Percentiles rank a stretch among this genome's conserved stretches.
phyloP scores from a whole-genome alignment of 2,113 vertebrate genomes.

The Python bivittatus region DNA sequence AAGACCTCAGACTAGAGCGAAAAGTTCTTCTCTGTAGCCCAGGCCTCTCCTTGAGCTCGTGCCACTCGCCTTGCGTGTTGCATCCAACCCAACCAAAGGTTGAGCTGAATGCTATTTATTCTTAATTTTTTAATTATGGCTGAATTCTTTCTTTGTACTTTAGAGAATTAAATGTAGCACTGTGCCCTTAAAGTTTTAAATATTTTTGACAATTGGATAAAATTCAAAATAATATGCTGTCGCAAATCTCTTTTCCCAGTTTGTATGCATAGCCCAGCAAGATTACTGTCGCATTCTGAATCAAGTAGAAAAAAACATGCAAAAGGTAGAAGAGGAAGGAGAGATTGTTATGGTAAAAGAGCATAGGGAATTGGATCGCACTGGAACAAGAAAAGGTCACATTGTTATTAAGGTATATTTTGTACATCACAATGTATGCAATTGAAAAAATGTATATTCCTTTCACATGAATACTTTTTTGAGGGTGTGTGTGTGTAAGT shows the following conservation, averaged over 20 bases:
- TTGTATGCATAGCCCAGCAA: constrained; percentile 99
- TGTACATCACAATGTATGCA: not conserved
- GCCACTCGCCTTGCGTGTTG: too few relatives aligned
- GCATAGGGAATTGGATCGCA: constrained; percentile 94
- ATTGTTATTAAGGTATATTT: constrained; percentile 94
- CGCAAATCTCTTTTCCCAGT: constrained; percentile 76
- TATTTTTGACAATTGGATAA: not conserved
- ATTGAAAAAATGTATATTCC: not conserved
- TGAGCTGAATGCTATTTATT: not conserved
- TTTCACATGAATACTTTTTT: not conserved
- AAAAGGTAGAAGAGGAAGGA: constrained; percentile 97
- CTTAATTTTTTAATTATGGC: not conserved
- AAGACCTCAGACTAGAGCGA: too few relatives aligned
- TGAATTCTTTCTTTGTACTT: not conserved
- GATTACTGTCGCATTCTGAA: constrained; percentile 99
- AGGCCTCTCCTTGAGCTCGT: too few relatives aligned
- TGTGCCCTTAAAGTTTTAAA: not conserved
- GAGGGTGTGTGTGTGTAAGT: too few relatives aligned
- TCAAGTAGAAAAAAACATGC: constrained; percentile 99
- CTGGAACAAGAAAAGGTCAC: constrained; percentile 97
- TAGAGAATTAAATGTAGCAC: not conserved
- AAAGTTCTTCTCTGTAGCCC: too few relatives aligned
- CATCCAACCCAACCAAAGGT: too few relatives aligned
- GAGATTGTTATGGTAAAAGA: constrained; percentile 99
- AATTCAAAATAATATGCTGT: not conserved